These are phyloP conservation scores for Nicator chloris DNA, from an alignment of 2,113 vertebrate genomes.

Conservation along the genomic window DNA sequence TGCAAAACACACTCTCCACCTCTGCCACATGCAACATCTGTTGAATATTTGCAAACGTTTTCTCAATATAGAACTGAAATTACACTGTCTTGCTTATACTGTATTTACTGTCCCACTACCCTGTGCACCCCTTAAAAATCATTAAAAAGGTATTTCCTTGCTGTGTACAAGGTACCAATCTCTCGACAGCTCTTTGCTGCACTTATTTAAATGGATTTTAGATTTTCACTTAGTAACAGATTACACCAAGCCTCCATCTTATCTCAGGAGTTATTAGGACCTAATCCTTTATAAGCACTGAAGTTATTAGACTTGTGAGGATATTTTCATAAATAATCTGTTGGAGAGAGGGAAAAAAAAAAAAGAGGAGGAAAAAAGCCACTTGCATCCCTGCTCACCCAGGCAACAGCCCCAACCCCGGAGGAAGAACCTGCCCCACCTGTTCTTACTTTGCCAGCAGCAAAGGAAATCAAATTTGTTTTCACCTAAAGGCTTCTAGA, in stretches of 20 bases:
- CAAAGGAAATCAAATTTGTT: not conserved
- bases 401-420: not conserved
- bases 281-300: constrained; percentile 28
- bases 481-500: not conserved
- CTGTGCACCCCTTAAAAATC: not conserved
- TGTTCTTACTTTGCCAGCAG: not conserved
- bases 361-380: not conserved
- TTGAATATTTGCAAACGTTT: not conserved
- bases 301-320: constrained; percentile 41
- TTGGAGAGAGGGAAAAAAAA: fast-evolving
- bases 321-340: constrained; percentile 23
- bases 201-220: constrained; percentile 31
- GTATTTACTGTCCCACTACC: not conserved
- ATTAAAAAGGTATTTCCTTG: not conserved
- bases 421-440: not conserved
- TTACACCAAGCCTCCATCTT: constrained; percentile 31
- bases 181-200: not conserved
- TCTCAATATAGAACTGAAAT: not conserved
- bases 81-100: not conserved
- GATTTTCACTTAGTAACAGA: constrained; percentile 28
- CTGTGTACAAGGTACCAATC: not conserved
- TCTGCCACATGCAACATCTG: not conserved
- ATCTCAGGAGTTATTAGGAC: constrained; percentile 34
- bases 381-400: not conserved
- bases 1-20: not conserved